Evolutionary conservation across 2,113 vertebrate genomes (phyloP).

Genomic region (Hucho hucho): DNA sequence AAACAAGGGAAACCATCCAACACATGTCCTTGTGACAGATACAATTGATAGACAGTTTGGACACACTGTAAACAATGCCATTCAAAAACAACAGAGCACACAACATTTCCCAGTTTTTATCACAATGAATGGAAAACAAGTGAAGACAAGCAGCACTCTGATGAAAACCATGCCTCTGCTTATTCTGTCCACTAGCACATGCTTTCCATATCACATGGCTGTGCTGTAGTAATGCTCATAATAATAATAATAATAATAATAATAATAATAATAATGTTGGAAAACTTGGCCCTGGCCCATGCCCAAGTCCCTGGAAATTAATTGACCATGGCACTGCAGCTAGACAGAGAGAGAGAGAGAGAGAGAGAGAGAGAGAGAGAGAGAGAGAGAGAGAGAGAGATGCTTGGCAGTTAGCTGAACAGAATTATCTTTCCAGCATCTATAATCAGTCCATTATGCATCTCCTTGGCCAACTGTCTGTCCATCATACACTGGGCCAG

Average conservation of each 20-base stretch:
- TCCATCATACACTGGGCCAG: too few species aligned
- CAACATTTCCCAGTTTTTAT: background rate
- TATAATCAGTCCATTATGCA: background rate
- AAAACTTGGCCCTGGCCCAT: background rate
- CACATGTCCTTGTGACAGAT: too few species aligned
- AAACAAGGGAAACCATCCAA: too few species aligned
- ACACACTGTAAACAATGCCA: too few species aligned
- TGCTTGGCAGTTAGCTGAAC: too few species aligned
- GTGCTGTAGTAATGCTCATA: background rate
- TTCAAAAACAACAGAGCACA: background rate
- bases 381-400: too few species aligned
- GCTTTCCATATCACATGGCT: background rate
- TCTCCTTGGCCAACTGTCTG: too few species aligned
- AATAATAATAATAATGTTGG: background rate
- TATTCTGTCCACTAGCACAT: background rate
- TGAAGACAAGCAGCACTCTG: background rate
- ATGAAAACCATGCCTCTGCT: background rate
- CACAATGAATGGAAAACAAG: background rate
- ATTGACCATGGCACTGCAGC: background rate
- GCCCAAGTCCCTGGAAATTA: background rate
- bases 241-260: background rate
- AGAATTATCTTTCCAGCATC: too few species aligned
- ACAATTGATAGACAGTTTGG: too few species aligned
- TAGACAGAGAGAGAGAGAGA: too few species aligned
- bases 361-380: too few species aligned